These are phyloP conservation scores for Mythimna vitellina DNA, from an alignment of 2,888 invertebrate species.

Conservation along the genomic window DNA sequence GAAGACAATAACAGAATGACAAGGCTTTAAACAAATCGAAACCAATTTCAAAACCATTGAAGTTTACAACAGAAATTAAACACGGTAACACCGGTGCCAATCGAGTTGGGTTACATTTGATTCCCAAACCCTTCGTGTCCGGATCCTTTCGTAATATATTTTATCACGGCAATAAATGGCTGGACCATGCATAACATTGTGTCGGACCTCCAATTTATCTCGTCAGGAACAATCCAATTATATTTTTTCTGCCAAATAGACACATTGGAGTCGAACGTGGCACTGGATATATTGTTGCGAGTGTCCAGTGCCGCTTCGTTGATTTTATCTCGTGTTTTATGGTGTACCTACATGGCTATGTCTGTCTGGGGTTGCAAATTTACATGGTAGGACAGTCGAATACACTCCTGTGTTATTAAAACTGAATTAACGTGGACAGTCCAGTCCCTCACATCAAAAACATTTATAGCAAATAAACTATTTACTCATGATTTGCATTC, in stretches of 20 bases:
- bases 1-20: neutral
- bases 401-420: constrained; percentile 31
- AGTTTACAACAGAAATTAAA: constrained; percentile 49
- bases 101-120: constrained; percentile 54
- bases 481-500: no score
- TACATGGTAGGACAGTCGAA: constrained; percentile 33
- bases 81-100: constrained; percentile 34
- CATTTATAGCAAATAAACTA: no score
- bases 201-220: constrained; percentile 81
- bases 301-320: constrained; percentile 62
- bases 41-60: constrained; percentile 30
- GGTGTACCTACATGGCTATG: constrained; percentile 55
- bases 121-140: constrained; percentile 42
- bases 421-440: constrained; percentile 4
- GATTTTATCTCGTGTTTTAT: constrained; percentile 68
- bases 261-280: constrained; percentile 72
- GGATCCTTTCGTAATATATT: constrained; percentile 64
- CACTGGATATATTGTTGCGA: constrained; percentile 75
- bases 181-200: constrained; percentile 72
- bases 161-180: constrained; percentile 74
- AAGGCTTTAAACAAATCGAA: constrained; percentile 11
- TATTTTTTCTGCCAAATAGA: constrained; percentile 84
- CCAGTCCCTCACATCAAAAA: neutral
- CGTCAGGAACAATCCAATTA: constrained; percentile 86
- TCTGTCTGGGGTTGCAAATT: constrained; percentile 45